phyloP scores from a whole-genome alignment of 2,113 vertebrate species.

The Plecotus auritus region DNA sequence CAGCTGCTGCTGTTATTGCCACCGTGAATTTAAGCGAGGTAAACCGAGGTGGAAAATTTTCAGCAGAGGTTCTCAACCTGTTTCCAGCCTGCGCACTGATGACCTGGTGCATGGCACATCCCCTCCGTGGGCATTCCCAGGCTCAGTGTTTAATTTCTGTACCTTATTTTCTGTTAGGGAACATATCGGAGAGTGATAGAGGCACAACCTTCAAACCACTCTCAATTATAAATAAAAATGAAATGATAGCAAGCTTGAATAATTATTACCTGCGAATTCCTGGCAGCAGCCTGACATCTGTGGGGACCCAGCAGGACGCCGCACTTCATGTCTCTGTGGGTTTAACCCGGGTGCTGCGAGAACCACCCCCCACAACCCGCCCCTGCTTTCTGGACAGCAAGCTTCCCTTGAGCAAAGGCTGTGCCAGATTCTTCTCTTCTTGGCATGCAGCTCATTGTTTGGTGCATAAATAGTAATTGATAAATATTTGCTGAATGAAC shows the following conservation, averaged over 20 bases:
- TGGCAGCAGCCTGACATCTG: neutral
- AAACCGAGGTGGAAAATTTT: neutral
- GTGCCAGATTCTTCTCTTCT: neutral
- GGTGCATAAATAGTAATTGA: neutral
- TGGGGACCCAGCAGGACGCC: neutral
- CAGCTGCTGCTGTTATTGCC: neutral
- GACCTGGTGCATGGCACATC: neutral
- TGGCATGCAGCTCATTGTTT: neutral
- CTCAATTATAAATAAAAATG: neutral
- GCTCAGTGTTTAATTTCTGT: neutral
- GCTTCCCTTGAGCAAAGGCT: neutral
- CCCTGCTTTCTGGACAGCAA: neutral
- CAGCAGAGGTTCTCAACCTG: neutral
- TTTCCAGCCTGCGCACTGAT: neutral
- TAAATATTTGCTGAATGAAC: constrained; percentile 53
- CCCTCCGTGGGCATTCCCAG: neutral
- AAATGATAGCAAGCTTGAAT: neutral
- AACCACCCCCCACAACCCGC: too few species aligned
- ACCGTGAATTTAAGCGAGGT: neutral
- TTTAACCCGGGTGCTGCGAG: neutral
- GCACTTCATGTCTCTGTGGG: neutral
- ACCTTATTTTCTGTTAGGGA: neutral
- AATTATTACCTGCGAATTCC: neutral
- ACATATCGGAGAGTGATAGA: neutral
- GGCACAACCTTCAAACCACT: neutral